Conservation (phyloP, 2,888 invertebrate species). For the Acrocyrtus sp. region DNA sequence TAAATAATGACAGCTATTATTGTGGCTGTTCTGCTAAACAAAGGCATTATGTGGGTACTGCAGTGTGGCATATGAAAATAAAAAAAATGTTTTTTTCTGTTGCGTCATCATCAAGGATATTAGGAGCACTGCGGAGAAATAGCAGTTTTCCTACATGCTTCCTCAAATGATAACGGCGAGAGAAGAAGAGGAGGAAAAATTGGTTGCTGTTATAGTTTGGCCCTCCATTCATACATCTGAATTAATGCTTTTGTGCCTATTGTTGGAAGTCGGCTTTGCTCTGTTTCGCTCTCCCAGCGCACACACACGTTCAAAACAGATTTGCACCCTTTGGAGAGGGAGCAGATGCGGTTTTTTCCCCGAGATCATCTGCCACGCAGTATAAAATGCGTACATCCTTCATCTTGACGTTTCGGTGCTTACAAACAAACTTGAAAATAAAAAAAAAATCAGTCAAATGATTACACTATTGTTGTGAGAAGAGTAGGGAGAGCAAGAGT, state of each 20-base stretch:
- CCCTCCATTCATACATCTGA: too few species aligned
- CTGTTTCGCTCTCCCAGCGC: not conserved
- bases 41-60: conserved; percentile 14
- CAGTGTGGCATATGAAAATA: conserved; percentile 15
- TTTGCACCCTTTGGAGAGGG: conserved; percentile 26
- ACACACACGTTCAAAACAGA: too few species aligned
- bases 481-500: too few species aligned
- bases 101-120: too few species aligned
- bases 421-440: conserved; percentile 52
- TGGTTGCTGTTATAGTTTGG: too few species aligned
- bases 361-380: conserved; percentile 41
- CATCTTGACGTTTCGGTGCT: conserved; percentile 51
- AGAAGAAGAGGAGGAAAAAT: too few species aligned
- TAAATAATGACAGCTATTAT: conserved; percentile 13
- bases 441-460: conserved; percentile 34
- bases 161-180: too few species aligned
- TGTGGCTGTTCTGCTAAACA: conserved; percentile 1
- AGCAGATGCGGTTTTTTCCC: conserved; percentile 34
- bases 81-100: too few species aligned
- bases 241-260: too few species aligned
- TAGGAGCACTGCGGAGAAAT: too few species aligned
- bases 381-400: conserved; percentile 50
- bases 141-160: too few species aligned
- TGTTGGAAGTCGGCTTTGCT: conserved; percentile 16
- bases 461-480: conserved; percentile 35